Conservation (phyloP, 1,140 invertebrate species). For the Nomia melanderi region DNA sequence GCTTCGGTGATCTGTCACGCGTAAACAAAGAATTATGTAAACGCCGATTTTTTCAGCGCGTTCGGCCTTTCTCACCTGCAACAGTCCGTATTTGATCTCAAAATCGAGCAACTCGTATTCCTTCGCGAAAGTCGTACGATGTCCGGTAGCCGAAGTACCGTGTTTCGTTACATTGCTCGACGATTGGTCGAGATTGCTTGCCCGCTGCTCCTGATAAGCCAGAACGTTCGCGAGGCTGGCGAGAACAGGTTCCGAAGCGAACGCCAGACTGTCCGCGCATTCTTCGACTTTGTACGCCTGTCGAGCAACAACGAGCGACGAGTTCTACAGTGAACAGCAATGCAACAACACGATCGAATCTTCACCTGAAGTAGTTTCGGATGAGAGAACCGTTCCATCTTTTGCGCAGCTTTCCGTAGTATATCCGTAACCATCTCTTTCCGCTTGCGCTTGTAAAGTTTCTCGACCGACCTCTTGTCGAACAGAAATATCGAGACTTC, state of each 20-base stretch:
- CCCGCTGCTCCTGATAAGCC: slow-evolving; percentile 84
- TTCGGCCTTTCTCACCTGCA: slow-evolving; percentile 90
- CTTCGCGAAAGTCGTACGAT: slow-evolving; percentile 84
- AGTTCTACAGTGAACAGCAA: too few relatives aligned
- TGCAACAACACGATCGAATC: too few relatives aligned
- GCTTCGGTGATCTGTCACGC: slow-evolving; percentile 94
- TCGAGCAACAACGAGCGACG: background rate
- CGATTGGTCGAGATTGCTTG: slow-evolving; percentile 52
- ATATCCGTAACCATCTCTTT: slow-evolving; percentile 96
- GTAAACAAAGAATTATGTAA: slow-evolving; percentile 56
- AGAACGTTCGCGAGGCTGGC: slow-evolving; percentile 94
- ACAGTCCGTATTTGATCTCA: slow-evolving; percentile 95
- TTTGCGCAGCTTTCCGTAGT: slow-evolving; percentile 89
- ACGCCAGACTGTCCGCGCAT: slow-evolving; percentile 92
- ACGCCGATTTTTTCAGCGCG: too few relatives aligned
- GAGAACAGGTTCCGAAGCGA: slow-evolving; percentile 94
- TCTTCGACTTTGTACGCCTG: slow-evolving; percentile 84
- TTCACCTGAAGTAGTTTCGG: slow-evolving; percentile 89
- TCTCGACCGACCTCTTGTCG: slow-evolving; percentile 96
- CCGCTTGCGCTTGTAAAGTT: slow-evolving; percentile 95
- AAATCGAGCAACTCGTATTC: slow-evolving; percentile 94
- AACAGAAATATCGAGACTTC: slow-evolving; percentile 97
- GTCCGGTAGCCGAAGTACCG: slow-evolving; percentile 67
- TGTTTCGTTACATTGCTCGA: slow-evolving; percentile 58
- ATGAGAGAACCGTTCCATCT: slow-evolving; percentile 92